Evolutionary conservation across 2,113 vertebrate species (phyloP).

Genomic region (Melanostigma gelatinosum): DNA sequence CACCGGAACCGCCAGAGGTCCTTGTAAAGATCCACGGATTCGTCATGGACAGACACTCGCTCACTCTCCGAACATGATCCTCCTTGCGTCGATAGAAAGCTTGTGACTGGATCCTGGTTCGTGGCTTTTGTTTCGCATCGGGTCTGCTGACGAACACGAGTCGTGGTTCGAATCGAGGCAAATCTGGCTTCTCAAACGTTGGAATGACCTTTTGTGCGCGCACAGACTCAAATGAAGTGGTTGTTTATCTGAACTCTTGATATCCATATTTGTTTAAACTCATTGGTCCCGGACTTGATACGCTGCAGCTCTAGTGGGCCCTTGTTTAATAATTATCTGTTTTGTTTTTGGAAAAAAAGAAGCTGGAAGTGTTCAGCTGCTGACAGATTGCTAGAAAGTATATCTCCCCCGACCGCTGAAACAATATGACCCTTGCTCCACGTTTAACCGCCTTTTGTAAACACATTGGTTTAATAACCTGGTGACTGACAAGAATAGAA

Average conservation of each 20-base stretch:
- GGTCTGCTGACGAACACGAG: constrained; percentile 16
- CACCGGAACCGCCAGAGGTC: no score
- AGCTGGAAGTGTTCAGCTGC: not conserved
- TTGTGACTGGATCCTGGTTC: not conserved
- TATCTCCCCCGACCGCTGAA: not conserved
- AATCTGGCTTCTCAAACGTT: constrained; percentile 15
- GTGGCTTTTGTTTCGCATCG: constrained; percentile 9
- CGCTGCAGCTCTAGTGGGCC: not conserved
- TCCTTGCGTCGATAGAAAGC: not conserved
- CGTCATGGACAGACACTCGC: no score
- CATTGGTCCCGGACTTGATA: not conserved
- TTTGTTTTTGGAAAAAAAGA: not conserved
- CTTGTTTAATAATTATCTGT: not conserved
- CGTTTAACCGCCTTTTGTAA: constrained; percentile 10
- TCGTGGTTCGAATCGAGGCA: constrained; percentile 18
- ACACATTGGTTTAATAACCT: constrained; percentile 30
- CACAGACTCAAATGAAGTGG: not conserved
- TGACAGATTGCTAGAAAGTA: not conserved
- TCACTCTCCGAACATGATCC: not conserved
- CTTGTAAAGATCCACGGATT: no score
- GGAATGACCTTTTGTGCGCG: constrained; percentile 40
- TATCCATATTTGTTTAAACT: constrained; percentile 24
- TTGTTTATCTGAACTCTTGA: not conserved
- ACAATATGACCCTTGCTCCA: not conserved
- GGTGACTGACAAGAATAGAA: constrained; percentile 36